A percentile compares a stretch with the other conserved stretches of the same genome.
Evolutionary conservation across 2,797 vertebrate genomes (phyloP).

Genomic region (Phalanger gymnotis): DNA sequence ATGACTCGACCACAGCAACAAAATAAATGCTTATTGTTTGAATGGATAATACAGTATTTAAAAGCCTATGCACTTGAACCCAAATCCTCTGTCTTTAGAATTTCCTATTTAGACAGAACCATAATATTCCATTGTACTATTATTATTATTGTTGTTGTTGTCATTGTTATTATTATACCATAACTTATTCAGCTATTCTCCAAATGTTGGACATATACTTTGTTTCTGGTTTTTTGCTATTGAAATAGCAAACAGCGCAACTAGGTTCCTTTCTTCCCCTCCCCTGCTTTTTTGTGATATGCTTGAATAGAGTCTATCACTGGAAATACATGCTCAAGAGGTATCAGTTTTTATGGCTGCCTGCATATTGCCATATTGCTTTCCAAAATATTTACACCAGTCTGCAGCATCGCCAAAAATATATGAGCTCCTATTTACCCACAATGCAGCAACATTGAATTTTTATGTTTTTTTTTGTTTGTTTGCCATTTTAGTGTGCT

Average conservation of each 20-base stretch:
- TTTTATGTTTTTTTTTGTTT: not conserved
- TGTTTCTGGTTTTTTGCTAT: not conserved
- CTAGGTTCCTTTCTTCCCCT: not conserved
- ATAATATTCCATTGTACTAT: not conserved
- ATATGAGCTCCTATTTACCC: not conserved
- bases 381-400: not conserved
- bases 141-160: too few relatives aligned
- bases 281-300: not conserved
- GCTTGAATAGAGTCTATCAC: not conserved
- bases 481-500: not conserved
- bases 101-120: not conserved
- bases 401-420: not conserved
- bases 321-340: not conserved
- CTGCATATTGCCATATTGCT: not conserved
- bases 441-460: not conserved
- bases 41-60: not conserved
- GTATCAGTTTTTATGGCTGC: not conserved
- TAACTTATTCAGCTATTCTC: not conserved
- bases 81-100: not conserved
- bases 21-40: not conserved
- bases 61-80: not conserved
- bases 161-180: not conserved
- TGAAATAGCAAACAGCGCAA: not conserved
- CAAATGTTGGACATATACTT: not conserved
- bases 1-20: not conserved